Conservation (phyloP, 37 sponge, comb jelly and placozoan genomes). For the Lycopodina hypogea region DNA sequence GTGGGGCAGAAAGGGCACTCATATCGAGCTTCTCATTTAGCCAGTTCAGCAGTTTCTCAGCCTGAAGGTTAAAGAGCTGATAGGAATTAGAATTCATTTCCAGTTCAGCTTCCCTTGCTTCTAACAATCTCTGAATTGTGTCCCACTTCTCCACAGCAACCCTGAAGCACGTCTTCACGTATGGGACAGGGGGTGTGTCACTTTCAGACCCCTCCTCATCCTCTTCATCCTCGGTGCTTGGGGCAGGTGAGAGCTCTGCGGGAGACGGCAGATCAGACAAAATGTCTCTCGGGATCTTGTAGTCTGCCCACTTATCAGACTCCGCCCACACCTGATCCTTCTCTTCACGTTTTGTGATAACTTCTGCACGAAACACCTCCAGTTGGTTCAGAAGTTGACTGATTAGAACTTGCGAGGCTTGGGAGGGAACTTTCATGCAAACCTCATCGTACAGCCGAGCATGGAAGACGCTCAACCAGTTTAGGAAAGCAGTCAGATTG, state of each 20-base stretch:
- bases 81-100: constrained; percentile 12
- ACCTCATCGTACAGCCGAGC: constrained; percentile 25
- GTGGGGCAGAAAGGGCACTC: not conserved
- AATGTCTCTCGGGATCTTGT: constrained; percentile 7
- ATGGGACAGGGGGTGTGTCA: not conserved
- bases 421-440: constrained; percentile 2
- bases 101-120: constrained; percentile 19
- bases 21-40: constrained; percentile 11
- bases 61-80: not conserved
- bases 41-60: constrained; percentile 24
- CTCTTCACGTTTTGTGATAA: not conserved
- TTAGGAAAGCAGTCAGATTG: not conserved
- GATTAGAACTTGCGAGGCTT: constrained; percentile 9
- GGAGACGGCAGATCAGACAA: constrained; percentile 24
- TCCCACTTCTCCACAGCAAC: constrained; percentile 6
- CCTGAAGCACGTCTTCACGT: constrained; percentile 1
- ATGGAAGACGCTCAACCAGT: constrained; percentile 35
- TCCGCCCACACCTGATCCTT: not conserved
- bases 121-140: not conserved
- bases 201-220: not conserved
- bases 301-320: constrained; percentile 13
- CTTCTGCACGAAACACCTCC: constrained; percentile 21
- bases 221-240: not conserved
- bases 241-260: constrained; percentile 21
- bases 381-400: constrained; percentile 2